Conservation (phyloP, 2,797 vertebrate species). For the Peromyscus melanophrys region DNA sequence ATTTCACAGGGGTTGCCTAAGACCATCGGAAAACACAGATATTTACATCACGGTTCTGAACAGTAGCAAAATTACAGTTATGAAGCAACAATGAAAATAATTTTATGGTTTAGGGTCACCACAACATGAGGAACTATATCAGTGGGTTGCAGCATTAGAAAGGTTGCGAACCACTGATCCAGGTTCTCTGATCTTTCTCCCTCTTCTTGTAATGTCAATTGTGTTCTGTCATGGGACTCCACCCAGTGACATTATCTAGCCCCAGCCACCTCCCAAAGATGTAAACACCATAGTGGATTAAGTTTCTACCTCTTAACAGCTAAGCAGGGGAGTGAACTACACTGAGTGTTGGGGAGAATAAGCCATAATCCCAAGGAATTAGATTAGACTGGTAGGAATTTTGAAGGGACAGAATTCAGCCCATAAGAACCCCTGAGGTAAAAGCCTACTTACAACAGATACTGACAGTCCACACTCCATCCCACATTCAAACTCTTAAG, state of each 20-base stretch:
- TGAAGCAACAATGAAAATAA: not conserved
- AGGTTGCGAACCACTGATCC: not conserved
- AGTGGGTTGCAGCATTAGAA: not conserved
- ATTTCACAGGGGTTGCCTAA: not conserved
- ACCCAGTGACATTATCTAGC: not conserved
- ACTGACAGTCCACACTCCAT: not conserved
- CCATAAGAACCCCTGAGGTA: not conserved
- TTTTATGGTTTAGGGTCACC: not conserved
- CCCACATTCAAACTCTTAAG: not conserved
- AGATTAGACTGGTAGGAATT: no score
- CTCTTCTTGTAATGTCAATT: not conserved
- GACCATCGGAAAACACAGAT: not conserved
- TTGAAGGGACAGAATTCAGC: not conserved
- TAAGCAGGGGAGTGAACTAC: not conserved
- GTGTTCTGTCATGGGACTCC: not conserved
- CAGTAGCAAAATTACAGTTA: not conserved
- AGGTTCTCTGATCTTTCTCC: not conserved
- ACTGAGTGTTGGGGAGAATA: not conserved
- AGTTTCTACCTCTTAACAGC: not conserved
- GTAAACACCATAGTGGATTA: not conserved
- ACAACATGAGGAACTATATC: not conserved
- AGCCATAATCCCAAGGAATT: not conserved
- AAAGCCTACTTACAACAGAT: not conserved
- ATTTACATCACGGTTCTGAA: not conserved
- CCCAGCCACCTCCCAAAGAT: not conserved